Percentiles rank a stretch among this genome's conserved stretches.
phyloP scores from a whole-genome alignment of 2,113 vertebrate species.

The Eurystomus gularis region DNA sequence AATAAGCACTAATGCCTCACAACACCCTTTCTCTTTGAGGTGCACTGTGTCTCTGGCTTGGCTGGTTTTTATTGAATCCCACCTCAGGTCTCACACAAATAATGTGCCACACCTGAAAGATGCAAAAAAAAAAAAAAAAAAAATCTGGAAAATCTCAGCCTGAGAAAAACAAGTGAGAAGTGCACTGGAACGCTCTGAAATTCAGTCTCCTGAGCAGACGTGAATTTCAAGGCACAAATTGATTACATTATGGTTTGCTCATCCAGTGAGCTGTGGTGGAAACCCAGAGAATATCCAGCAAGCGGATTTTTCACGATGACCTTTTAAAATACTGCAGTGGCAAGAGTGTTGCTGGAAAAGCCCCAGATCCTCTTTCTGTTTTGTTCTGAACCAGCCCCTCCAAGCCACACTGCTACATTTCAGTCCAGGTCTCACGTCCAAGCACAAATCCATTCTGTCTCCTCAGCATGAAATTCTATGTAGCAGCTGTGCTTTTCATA shows the following conservation, averaged over 20 bases:
- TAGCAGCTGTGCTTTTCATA: not conserved
- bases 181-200: not conserved
- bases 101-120: not conserved
- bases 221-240: not conserved
- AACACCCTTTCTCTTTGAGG: not conserved
- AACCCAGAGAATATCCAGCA: not conserved
- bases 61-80: not conserved
- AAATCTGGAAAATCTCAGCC: not conserved
- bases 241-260: not conserved
- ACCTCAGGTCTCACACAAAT: not conserved
- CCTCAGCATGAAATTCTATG: not conserved
- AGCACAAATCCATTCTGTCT: not conserved
- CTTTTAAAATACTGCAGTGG: not conserved
- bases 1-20: not conserved
- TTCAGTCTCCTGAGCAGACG: not conserved
- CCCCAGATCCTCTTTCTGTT: conserved; percentile 8
- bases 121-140: not conserved
- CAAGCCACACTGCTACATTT: not conserved
- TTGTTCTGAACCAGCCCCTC: not conserved
- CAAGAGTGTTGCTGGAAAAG: not conserved
- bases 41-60: not conserved
- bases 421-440: not conserved
- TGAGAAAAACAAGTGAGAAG: not conserved
- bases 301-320: not conserved
- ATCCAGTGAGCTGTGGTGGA: not conserved